A percentile compares a stretch with the other conserved stretches of the same genome.
Conservation (phyloP, 2,888 invertebrate genomes). For the Drosophila falleni region DNA sequence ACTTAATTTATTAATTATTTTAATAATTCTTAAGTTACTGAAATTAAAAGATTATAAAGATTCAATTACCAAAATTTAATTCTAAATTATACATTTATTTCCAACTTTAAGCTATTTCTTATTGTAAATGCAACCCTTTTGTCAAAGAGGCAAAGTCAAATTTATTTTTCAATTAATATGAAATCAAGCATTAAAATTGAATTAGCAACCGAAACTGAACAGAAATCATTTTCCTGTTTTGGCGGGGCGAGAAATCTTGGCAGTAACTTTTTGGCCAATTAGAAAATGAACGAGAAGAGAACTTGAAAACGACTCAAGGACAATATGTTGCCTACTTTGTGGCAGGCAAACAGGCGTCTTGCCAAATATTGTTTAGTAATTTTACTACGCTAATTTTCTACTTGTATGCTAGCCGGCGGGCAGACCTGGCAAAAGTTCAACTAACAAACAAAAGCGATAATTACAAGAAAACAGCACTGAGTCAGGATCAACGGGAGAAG, state of each 20-base stretch:
- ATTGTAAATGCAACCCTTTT: neutral
- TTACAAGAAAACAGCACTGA: slow-evolving; percentile 76
- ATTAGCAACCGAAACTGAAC: slow-evolving; percentile 75
- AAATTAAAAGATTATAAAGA: too few relatives aligned
- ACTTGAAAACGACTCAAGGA: slow-evolving; percentile 33
- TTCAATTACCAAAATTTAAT: too few relatives aligned
- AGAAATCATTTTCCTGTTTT: slow-evolving; percentile 46
- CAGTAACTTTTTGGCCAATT: slow-evolving; percentile 73
- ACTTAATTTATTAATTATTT: too few relatives aligned
- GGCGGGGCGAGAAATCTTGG: slow-evolving; percentile 58
- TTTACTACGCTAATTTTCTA: slow-evolving; percentile 78
- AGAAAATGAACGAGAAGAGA: slow-evolving; percentile 61
- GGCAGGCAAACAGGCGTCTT: slow-evolving; percentile 29
- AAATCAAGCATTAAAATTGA: slow-evolving; percentile 85
- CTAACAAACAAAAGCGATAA: slow-evolving; percentile 82
- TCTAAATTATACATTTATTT: neutral
- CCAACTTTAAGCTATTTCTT: neutral
- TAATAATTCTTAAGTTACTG: too few relatives aligned
- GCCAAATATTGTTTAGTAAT: slow-evolving; percentile 80
- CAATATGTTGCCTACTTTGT: slow-evolving; percentile 74
- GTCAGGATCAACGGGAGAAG: neutral
- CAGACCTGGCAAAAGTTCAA: slow-evolving; percentile 75
- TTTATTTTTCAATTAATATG: slow-evolving; percentile 83
- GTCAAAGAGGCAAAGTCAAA: slow-evolving; percentile 9
- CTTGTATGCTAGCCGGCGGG: slow-evolving; percentile 78